Evolutionary conservation across 2,888 invertebrate species (phyloP).

Genomic region (Temnothorax unifasciatus): DNA sequence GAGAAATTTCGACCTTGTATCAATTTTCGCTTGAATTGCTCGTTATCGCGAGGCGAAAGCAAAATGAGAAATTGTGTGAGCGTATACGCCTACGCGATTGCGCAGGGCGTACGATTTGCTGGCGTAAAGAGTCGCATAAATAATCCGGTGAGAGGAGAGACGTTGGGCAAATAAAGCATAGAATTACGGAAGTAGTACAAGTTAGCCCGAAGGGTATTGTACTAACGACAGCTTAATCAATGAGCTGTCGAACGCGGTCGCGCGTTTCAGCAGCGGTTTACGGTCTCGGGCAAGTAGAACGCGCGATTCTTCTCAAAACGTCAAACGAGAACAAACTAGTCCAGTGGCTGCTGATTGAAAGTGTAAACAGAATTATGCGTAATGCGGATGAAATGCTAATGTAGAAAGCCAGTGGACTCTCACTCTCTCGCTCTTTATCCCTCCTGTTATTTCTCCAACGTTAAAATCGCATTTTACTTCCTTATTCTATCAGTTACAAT

Average conservation of each 20-base stretch:
- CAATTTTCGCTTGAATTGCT: conserved; percentile 17
- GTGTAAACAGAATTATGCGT: conserved; percentile 37
- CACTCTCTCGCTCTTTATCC: not conserved
- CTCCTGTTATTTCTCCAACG: not conserved
- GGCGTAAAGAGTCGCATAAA: conserved; percentile 14
- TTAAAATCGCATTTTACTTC: conserved; percentile 21
- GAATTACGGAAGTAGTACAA: conserved; percentile 42
- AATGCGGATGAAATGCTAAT: conserved; percentile 19
- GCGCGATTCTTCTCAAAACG: conserved; percentile 18
- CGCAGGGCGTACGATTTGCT: conserved; percentile 4
- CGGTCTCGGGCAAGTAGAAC: not conserved
- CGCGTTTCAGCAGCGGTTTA: conserved; percentile 27
- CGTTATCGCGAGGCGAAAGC: not conserved
- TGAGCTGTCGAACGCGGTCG: conserved; percentile 37
- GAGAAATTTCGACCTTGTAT: not conserved
- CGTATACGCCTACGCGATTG: conserved; percentile 28
- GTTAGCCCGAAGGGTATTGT: conserved; percentile 32
- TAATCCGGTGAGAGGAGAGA: conserved; percentile 20
- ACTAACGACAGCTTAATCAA: conserved; percentile 48
- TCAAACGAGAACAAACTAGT: conserved; percentile 11
- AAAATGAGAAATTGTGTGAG: conserved; percentile 44
- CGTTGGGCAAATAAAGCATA: not conserved
- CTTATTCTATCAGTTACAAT: not conserved
- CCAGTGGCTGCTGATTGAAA: conserved; percentile 10
- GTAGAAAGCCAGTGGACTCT: not conserved